Conservation (phyloP, 2,113 vertebrate genomes). For the Beaufortia kweichowensis region DNA sequence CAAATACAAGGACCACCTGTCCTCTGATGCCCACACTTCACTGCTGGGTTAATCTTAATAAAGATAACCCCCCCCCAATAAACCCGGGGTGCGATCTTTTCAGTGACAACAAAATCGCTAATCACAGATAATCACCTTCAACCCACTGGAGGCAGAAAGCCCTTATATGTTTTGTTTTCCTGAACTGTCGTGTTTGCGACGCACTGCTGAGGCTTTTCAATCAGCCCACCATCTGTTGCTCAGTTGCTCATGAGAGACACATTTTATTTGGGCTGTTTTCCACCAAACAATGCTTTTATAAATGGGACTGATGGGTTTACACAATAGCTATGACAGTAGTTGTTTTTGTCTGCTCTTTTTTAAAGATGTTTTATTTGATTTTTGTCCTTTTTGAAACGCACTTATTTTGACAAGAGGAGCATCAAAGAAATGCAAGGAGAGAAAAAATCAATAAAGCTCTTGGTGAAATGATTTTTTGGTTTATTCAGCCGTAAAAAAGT, state of each 20-base stretch:
- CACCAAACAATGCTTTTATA: conserved; percentile 9
- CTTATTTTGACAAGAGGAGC: not conserved
- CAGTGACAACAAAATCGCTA: conserved; percentile 56
- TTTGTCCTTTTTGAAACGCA: conserved; percentile 7
- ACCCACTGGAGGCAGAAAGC: conserved; percentile 29
- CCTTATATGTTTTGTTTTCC: conserved; percentile 1
- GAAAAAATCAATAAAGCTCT: conserved; percentile 17
- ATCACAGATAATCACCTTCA: conserved; percentile 62
- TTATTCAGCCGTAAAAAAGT: conserved; percentile 38
- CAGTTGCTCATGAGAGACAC: not conserved
- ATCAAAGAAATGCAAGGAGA: not conserved
- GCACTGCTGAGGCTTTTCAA: conserved; percentile 40
- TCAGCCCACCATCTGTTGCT: conserved; percentile 59
- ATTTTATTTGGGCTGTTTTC: conserved; percentile 21
- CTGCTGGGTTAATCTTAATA: conserved; percentile 31
- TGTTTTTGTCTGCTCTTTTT: not conserved
- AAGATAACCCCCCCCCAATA: conserved; percentile 53
- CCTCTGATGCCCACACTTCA: conserved; percentile 35
- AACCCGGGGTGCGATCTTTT: conserved; percentile 51
- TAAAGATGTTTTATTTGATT: not conserved
- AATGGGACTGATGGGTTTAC: not conserved
- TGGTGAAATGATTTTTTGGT: conserved; percentile 45
- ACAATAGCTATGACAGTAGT: conserved; percentile 11
- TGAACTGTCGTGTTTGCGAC: conserved; percentile 34
- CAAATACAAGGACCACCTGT: conserved; percentile 30